These are phyloP conservation scores for Yoshiicerus persimilis DNA, from an alignment of 1,140 invertebrate species.

Conservation along the genomic window DNA sequence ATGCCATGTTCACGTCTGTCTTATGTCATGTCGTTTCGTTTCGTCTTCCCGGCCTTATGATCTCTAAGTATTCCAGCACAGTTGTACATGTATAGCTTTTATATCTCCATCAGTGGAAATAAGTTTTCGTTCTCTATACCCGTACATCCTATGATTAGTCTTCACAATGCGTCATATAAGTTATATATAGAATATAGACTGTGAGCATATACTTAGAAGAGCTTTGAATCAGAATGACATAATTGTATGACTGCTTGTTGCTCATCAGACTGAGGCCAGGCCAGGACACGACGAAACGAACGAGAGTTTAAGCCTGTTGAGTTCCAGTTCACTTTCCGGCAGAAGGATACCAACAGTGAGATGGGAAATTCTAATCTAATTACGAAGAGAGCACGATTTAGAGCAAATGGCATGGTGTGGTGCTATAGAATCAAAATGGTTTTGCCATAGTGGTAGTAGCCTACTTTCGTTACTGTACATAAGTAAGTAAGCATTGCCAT, in stretches of 20 bases:
- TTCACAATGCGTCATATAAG: not conserved
- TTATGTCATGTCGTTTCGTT: not conserved
- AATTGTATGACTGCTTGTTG: constrained; percentile 20
- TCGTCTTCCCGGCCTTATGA: not conserved
- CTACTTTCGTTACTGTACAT: not conserved
- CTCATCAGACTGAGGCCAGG: not conserved
- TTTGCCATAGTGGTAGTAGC: not conserved
- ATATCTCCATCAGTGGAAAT: not conserved
- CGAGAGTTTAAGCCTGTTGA: constrained; percentile 14
- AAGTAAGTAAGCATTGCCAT: not conserved
- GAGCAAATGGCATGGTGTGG: not conserved
- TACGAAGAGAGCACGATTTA: constrained; percentile 13
- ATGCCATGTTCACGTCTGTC: not conserved
- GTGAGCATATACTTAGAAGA: not conserved
- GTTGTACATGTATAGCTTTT: not conserved
- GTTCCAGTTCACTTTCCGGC: constrained; percentile 7
- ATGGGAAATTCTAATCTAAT: constrained; percentile 23
- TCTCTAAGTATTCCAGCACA: not conserved
- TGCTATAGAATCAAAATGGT: not conserved
- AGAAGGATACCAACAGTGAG: not conserved
- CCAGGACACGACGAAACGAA: constrained; percentile 9
- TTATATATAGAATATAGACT: not conserved
- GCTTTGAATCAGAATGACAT: constrained; percentile 1
- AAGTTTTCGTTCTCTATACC: not conserved
- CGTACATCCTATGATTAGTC: too few relatives aligned